Base-by-base conservation (phyloP, 2,113 vertebrate genomes). In the Thunnus thynnus region DNA sequence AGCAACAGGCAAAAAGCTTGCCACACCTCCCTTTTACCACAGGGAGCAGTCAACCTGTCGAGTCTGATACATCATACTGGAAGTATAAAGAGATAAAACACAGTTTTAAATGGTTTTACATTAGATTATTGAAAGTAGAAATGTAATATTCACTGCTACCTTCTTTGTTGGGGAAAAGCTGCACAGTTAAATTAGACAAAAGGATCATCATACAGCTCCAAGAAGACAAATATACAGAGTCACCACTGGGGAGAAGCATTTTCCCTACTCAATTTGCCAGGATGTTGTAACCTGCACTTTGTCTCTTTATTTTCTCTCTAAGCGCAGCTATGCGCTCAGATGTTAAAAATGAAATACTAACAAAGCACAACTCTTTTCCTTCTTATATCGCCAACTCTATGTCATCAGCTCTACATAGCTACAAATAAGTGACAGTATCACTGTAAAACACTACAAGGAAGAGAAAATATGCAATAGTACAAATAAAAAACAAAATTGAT, bases 1-100 rank as follows among this genome's bases (percentile, higher is more conserved):
- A 86, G 77, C 70, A 84, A 70, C 76, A 86, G 36, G 77, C 65
- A 66, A 68, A 74, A 84, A 74, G 64, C 27, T 79, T n/a, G 17
- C 74, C 48, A 75, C 72, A 79, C 65, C 82, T 88, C 78, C 63
- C 20, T 18, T 66, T 62, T 64, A 77, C 76, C 54, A 88, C 14
- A 63, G 76, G 61, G 71, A 90, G 60, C 56, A 86, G 13, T 63
- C 72, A 79, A 85, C 52, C 54, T 81, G 68, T 68, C 20, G n/a
- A 72, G 25, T 44, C 46, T 16, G 17, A 66, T 64, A 78, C 44
- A 27, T 52, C 14, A n/a, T 5, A 76, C 30, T 67, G 12, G n/a
- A 57, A 71, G 36, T 56, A 47, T 62, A n/a, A n/a, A 55, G 17
- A 69, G 5, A 55, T 5, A 30, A 44, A 78, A 69, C 4, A 30